Evolutionary conservation across 2,888 invertebrate genomes (phyloP), one percentile per base, ranked within the genome.

Genomic region (Sycophila texana): DNA sequence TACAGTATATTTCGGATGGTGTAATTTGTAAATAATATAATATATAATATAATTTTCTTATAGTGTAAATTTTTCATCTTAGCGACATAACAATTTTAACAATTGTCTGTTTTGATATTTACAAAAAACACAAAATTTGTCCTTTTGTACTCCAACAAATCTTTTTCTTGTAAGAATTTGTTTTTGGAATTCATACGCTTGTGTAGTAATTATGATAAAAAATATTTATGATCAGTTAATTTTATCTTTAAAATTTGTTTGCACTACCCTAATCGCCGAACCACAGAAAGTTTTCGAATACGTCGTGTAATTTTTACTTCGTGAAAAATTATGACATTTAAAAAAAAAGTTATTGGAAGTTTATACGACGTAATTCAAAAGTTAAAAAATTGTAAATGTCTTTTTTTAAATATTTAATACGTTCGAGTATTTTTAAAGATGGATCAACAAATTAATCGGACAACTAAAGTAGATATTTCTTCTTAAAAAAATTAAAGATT

Each of bases 71-170:
- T 66, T 16, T 74, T 51, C 30, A 39, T 39, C 20, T 58, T 72
- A 70, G 22, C 61, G 39, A 61, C 63, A 71, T 60, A 82, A 80
- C 72, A 74, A 77, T 77, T 81, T 74, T 67, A 81, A 74, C 72
- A 77, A 82, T 70, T 73, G 79, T n/a, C 61, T 80, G 68, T 1
- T 77, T 77, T 63, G 66, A 61, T 81, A 81, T 79, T 82, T 82
- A 77, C 79, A 79, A 53, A 1, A 79, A 77, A 80, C 67, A 18
- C 26, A 77, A 74, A 60, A 66, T 58, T 22, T 70, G 58, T 66
- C 49, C 10, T 74, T 81, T 79, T 76, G 70, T 77, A 74, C 74
- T 76, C n/a, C 60, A 79, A 79, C 49, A 76, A 75, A 53, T 53
- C 10, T 39, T 68, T 77, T 60, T 77, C 47, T 66, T 67, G 74